phyloP scores from a whole-genome alignment of 2,888 invertebrate species.

The Odontocerum albicorne region DNA sequence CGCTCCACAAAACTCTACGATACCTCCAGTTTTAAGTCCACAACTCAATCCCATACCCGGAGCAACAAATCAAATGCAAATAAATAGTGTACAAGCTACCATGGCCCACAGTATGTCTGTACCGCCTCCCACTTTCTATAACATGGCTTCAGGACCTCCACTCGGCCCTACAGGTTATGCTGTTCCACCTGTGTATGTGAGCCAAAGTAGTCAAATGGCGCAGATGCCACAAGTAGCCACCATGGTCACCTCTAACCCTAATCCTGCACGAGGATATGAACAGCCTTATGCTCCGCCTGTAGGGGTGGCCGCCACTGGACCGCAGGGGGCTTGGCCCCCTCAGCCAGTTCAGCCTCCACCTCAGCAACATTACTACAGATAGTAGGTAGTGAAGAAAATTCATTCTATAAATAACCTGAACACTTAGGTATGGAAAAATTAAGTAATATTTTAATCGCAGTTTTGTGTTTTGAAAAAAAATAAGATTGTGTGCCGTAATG shows the following conservation, averaged over 20 bases:
- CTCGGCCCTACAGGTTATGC: slow-evolving; percentile 40
- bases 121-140: slow-evolving; percentile 55
- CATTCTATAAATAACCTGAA: no score
- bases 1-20: slow-evolving; percentile 13
- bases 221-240: slow-evolving; percentile 10
- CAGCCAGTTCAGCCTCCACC: slow-evolving; percentile 49
- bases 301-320: slow-evolving; percentile 44
- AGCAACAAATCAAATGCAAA: slow-evolving; percentile 44
- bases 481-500: no score
- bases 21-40: slow-evolving; percentile 26
- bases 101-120: slow-evolving; percentile 49
- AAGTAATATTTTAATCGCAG: no score
- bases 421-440: no score
- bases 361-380: slow-evolving; percentile 68
- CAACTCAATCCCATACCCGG: slow-evolving; percentile 37
- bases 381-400: no score
- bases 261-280: slow-evolving; percentile 25
- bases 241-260: slow-evolving; percentile 15
- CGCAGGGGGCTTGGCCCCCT: slow-evolving; percentile 49
- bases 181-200: slow-evolving; percentile 36
- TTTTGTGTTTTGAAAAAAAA: no score
- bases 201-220: slow-evolving; percentile 27
- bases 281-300: slow-evolving; percentile 41
- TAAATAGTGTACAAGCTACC: slow-evolving; percentile 43
- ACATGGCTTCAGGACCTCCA: slow-evolving; percentile 40